Percentiles rank a stretch among this genome's conserved stretches.
phyloP scores from a whole-genome alignment of 2,797 vertebrate genomes.

The Artibeus lituratus region DNA sequence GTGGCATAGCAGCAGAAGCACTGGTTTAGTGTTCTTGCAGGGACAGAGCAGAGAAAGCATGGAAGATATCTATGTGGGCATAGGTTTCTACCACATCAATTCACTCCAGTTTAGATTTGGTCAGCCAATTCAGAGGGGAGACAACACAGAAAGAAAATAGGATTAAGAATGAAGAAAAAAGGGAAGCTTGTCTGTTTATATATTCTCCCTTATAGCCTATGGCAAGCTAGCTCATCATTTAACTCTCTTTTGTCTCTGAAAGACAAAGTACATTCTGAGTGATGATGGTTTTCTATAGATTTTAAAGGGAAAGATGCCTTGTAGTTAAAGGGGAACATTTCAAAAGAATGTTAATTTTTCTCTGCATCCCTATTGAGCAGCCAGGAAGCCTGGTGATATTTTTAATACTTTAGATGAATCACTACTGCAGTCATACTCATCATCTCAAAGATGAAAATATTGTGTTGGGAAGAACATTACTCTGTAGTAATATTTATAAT shows the following conservation, averaged over 20 bases:
- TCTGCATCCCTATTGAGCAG: background rate
- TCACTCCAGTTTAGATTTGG: background rate
- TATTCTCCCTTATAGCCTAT: background rate
- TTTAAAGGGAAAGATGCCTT: background rate
- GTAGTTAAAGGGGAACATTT: background rate
- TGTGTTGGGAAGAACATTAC: slow-evolving; percentile 4
- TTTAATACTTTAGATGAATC: slow-evolving; percentile 17
- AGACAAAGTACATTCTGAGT: background rate
- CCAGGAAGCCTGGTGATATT: background rate
- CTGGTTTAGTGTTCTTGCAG: background rate
- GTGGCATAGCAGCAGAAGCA: background rate
- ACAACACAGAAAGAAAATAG: background rate
- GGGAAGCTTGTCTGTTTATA: background rate
- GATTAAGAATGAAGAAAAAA: background rate
- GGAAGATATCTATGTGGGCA: background rate
- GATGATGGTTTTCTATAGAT: background rate
- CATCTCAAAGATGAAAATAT: slow-evolving; percentile 23
- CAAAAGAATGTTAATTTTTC: slow-evolving; percentile 12
- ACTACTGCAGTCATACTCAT: background rate
- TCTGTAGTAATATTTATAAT: slow-evolving; percentile 34
- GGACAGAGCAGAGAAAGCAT: background rate
- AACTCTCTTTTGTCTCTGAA: background rate
- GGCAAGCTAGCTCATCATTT: background rate
- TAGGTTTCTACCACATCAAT: background rate
- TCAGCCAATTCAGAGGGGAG: background rate